phyloP scores from a whole-genome alignment of 2,888 invertebrate genomes.

The Fragum fragum region DNA sequence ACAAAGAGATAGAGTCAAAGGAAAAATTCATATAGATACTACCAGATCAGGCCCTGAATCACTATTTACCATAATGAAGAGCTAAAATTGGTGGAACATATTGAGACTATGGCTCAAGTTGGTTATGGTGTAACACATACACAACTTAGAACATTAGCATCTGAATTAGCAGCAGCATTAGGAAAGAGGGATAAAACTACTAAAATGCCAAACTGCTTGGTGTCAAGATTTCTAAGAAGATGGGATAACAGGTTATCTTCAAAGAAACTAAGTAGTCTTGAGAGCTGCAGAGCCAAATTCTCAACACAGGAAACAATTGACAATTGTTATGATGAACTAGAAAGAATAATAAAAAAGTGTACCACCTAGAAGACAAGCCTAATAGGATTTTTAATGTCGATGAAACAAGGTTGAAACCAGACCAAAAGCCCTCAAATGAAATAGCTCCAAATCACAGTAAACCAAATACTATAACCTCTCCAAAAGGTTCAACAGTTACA shows the following conservation, averaged over 20 bases:
- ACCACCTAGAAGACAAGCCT: background rate
- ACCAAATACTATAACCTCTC: conserved; percentile 4
- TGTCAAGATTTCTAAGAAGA: conserved; percentile 17
- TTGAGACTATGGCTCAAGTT: conserved; percentile 27
- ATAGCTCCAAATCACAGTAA: background rate
- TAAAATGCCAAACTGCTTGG: conserved; percentile 11
- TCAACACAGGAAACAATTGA: background rate
- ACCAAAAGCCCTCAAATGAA: too few relatives aligned
- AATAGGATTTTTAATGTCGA: background rate
- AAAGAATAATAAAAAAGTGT: background rate
- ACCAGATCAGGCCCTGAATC: background rate
- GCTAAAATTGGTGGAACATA: conserved; percentile 21
- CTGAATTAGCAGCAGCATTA: background rate
- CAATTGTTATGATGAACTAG: background rate
- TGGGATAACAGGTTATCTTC: conserved; percentile 9
- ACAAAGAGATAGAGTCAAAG: background rate
- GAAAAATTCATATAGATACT: background rate
- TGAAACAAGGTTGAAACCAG: too few relatives aligned
- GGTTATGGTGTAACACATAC: conserved; percentile 29
- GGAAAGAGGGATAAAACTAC: background rate
- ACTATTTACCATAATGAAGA: conserved; percentile 15
- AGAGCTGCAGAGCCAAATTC: conserved; percentile 38
- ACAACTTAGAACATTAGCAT: conserved; percentile 12
- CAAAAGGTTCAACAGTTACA: background rate
- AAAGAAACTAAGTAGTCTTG: conserved; percentile 13